phyloP scores from a whole-genome alignment of 2,797 vertebrate genomes.

The Enteromius paludinosus region DNA sequence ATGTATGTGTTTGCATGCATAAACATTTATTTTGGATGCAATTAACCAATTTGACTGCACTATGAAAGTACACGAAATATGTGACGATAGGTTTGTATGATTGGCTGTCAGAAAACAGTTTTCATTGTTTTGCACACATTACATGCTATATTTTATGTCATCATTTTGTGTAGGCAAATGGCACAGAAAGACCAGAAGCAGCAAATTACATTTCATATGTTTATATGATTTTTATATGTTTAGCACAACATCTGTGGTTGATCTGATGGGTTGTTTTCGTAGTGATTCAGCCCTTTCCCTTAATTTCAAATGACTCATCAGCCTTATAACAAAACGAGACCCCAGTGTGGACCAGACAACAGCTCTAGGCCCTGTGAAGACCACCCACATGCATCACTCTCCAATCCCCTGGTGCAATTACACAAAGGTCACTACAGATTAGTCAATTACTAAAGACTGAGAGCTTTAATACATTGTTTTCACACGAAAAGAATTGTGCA shows the following conservation, averaged over 20 bases:
- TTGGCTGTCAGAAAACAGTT: background rate
- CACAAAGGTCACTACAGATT: constrained; percentile 34
- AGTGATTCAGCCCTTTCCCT: constrained; percentile 2
- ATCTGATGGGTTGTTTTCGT: background rate
- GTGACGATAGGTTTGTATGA: background rate
- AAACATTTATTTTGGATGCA: background rate
- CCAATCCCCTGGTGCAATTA: background rate
- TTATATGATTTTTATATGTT: background rate
- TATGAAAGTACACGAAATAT: background rate
- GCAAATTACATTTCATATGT: background rate
- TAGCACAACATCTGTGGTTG: background rate
- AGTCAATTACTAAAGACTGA: constrained; percentile 11
- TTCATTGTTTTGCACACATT: background rate
- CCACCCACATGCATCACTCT: constrained; percentile 28
- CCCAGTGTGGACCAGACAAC: constrained; percentile 8
- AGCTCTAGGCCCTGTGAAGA: constrained; percentile 27
- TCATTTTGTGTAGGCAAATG: constrained; percentile 1
- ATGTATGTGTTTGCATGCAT: background rate
- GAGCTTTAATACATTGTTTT: background rate
- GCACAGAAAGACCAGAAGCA: background rate
- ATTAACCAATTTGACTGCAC: background rate
- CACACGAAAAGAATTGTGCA: background rate
- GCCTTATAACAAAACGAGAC: background rate
- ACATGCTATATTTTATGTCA: background rate
- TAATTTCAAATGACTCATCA: constrained; percentile 31